phyloP scores from a whole-genome alignment of 1,140 invertebrate genomes.

The Phymastichus coffea region DNA sequence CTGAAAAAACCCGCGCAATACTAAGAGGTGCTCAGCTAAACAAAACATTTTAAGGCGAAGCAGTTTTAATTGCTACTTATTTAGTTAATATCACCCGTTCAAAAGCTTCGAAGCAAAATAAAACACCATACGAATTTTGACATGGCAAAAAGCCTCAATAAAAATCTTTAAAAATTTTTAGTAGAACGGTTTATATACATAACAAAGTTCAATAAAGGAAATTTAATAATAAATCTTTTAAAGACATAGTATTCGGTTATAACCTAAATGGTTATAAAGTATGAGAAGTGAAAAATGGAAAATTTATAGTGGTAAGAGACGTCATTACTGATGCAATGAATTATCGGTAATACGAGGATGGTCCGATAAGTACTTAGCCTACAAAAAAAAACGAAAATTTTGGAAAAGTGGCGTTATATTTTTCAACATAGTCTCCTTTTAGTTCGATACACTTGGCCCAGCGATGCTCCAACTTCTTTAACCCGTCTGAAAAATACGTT shows the following conservation, averaged over 20 bases:
- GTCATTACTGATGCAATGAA: slow-evolving; percentile 5
- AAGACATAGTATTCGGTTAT: slow-evolving; percentile 47
- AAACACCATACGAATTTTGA: background rate
- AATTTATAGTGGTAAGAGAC: slow-evolving; percentile 19
- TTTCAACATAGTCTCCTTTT: too few relatives aligned
- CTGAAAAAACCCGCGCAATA: too few relatives aligned
- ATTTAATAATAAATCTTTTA: slow-evolving; percentile 47
- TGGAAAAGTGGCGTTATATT: too few relatives aligned
- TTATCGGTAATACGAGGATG: too few relatives aligned
- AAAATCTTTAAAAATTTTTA: background rate
- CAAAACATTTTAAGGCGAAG: slow-evolving; percentile 47
- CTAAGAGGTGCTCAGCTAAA: too few relatives aligned
- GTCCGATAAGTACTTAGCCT: too few relatives aligned
- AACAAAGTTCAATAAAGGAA: background rate
- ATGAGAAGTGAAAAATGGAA: background rate
- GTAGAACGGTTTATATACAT: background rate
- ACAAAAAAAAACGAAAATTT: too few relatives aligned
- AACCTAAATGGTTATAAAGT: slow-evolving; percentile 19
- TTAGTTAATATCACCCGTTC: background rate
- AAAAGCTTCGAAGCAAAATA: too few relatives aligned
- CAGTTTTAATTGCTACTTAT: slow-evolving; percentile 41
- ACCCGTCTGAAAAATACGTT: too few relatives aligned
- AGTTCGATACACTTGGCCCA: too few relatives aligned
- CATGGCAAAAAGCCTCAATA: background rate
- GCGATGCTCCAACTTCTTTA: too few relatives aligned